These are phyloP conservation scores for Trichonephila clavata DNA, from an alignment of 1,140 invertebrate species.

Conservation along the genomic window DNA sequence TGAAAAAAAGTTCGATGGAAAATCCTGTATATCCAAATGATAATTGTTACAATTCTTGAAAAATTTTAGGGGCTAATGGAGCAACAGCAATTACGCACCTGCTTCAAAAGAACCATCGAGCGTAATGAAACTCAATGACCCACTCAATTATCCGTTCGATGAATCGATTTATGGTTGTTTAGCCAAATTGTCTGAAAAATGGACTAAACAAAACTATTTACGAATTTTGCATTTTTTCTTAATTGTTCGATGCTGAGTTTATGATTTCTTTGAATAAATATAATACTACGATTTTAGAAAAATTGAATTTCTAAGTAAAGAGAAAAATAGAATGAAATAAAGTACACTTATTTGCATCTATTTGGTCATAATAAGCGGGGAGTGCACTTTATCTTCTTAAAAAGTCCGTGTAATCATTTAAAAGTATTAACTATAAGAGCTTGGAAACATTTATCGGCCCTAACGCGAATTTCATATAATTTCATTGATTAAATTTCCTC, in stretches of 20 bases:
- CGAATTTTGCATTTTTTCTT: background rate
- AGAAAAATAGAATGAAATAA: too few relatives aligned
- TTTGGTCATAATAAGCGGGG: too few relatives aligned
- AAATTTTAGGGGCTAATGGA: background rate
- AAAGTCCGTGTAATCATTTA: too few relatives aligned
- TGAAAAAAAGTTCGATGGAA: too few relatives aligned
- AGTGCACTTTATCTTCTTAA: too few relatives aligned
- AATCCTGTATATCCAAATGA: too few relatives aligned
- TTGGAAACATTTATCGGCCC: too few relatives aligned
- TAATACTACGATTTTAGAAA: background rate
- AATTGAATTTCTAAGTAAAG: background rate
- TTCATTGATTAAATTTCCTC: too few relatives aligned
- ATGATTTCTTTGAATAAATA: background rate
- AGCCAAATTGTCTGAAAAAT: background rate
- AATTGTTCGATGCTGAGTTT: background rate
- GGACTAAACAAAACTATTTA: background rate
- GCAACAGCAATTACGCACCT: background rate
- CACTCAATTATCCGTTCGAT: background rate
- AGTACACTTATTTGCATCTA: too few relatives aligned
- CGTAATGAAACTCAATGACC: background rate
- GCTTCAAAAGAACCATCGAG: background rate
- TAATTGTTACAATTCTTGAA: too few relatives aligned
- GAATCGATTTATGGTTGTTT: background rate
- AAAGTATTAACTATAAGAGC: too few relatives aligned
- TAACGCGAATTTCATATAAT: too few relatives aligned